Conservation (phyloP, 1,140 invertebrate species). For the Macrocentrus cingulum region DNA sequence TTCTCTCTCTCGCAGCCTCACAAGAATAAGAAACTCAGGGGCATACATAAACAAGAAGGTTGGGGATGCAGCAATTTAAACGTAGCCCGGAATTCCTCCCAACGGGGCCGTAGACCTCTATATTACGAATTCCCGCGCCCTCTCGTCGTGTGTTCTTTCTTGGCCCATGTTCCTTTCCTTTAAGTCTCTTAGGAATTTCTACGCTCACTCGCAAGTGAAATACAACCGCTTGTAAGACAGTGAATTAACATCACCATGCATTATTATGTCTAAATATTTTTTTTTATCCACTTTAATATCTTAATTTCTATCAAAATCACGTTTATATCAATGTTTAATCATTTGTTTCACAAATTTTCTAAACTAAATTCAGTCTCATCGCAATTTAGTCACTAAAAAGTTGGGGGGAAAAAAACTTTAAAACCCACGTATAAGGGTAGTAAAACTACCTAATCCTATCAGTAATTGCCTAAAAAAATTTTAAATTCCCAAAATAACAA, state of each 20-base stretch:
- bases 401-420: too few relatives aligned
- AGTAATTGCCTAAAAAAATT: too few relatives aligned
- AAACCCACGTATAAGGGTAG: too few relatives aligned
- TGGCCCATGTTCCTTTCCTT: constrained; percentile 36
- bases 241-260: constrained; percentile 10
- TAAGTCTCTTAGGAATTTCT: constrained; percentile 18
- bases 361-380: too few relatives aligned
- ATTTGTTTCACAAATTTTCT: too few relatives aligned
- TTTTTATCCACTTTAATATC: too few relatives aligned
- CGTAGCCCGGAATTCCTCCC: constrained; percentile 61
- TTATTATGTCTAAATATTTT: constrained; percentile 3
- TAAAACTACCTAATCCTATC: too few relatives aligned
- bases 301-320: too few relatives aligned
- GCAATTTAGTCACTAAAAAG: too few relatives aligned
- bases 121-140: constrained; percentile 57
- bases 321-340: too few relatives aligned
- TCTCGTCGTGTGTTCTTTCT: constrained; percentile 19
- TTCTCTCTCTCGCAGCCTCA: constrained; percentile 44
- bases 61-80: constrained; percentile 62
- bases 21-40: constrained; percentile 60
- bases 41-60: constrained; percentile 61
- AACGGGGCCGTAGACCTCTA: constrained; percentile 57
- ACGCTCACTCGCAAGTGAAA: constrained; percentile 17
- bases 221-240: constrained; percentile 16
- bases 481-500: too few relatives aligned